Conservation (phyloP, 2,113 vertebrate species). For the Triplophysa dalaica region DNA sequence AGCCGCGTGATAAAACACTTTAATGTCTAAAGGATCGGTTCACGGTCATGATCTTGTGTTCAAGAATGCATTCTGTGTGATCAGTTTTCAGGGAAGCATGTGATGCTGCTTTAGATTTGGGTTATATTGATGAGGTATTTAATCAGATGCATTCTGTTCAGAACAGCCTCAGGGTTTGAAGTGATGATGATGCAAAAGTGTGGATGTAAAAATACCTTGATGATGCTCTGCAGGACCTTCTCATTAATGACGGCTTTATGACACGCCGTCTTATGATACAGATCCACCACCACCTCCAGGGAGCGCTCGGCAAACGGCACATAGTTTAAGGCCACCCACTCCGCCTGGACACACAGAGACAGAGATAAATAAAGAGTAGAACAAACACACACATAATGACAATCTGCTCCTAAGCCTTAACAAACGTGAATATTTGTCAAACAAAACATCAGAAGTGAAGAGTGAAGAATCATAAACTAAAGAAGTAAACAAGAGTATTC, state of each 20-base stretch:
- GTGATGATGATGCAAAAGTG: no score
- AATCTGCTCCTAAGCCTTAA: no score
- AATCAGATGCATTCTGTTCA: no score
- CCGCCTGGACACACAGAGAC: conserved; percentile 78
- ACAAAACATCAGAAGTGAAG: background rate
- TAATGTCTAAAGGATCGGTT: no score
- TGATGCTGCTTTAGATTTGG: no score
- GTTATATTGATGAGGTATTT: no score
- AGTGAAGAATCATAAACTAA: background rate
- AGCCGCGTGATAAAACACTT: no score
- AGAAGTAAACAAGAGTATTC: background rate
- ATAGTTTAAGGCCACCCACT: conserved; percentile 99
- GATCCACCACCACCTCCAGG: conserved; percentile 93
- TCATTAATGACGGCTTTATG: conserved; percentile 98
- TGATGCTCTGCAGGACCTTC: conserved; percentile 92
- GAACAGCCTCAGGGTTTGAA: no score
- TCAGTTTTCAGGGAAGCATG: no score
- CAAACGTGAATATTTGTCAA: background rate
- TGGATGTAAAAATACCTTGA: conserved; percentile 81
- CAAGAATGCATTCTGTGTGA: no score
- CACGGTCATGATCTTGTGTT: no score
- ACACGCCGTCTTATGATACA: conserved; percentile 98
- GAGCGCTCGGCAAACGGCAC: conserved; percentile 98
- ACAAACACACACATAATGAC: no score
- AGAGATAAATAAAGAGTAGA: conserved; percentile 37